phyloP scores from a whole-genome alignment of 2,113 vertebrate genomes.

The Charadrius vociferus region DNA sequence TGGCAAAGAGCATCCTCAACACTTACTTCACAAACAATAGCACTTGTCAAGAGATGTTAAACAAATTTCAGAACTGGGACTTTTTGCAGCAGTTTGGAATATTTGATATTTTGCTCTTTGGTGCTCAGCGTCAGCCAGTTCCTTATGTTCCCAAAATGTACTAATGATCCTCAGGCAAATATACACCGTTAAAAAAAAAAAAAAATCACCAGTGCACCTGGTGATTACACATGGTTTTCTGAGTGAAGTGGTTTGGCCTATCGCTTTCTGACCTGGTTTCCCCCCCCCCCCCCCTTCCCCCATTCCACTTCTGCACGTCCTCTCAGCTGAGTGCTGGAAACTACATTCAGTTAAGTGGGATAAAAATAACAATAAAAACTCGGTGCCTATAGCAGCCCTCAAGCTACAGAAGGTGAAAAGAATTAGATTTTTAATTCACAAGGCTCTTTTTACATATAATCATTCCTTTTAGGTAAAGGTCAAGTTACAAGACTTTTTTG shows the following conservation, averaged over 20 bases:
- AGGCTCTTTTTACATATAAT: conserved; percentile 50
- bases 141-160: background rate
- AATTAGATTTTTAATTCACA: conserved; percentile 52
- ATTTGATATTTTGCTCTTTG: background rate
- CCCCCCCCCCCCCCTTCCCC: too few species aligned
- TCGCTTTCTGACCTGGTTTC: conserved; percentile 31
- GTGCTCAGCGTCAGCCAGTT: background rate
- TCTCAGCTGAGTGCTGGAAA: conserved; percentile 4
- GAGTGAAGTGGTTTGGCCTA: background rate
- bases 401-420: conserved; percentile 34
- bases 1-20: background rate
- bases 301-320: background rate
- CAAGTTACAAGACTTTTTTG: conserved; percentile 54
- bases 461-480: conserved; percentile 63
- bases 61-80: background rate
- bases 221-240: background rate
- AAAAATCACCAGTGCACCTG: background rate
- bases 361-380: conserved; percentile 58
- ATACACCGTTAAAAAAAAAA: background rate
- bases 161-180: background rate
- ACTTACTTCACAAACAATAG: background rate
- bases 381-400: conserved; percentile 39
- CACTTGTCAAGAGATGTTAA: background rate
- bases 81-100: background rate
- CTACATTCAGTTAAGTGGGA: background rate